Conservation (phyloP, 1,140 invertebrate species). For the Thaumetopoea pityocampa region DNA sequence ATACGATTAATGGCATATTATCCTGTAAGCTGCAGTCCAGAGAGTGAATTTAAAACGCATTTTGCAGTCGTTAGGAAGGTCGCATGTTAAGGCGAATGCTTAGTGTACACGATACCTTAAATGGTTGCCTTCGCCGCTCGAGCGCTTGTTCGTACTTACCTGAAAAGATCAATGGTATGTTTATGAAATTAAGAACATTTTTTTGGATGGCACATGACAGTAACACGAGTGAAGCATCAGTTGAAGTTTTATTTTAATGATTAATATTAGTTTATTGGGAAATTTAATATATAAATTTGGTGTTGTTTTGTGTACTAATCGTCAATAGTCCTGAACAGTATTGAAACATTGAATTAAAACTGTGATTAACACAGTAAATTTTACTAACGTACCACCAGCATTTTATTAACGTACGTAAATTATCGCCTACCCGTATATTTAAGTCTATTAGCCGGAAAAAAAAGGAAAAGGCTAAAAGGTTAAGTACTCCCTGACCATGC, state of each 20-base stretch:
- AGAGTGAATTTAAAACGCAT: slow-evolving; percentile 54
- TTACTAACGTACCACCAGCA: no score
- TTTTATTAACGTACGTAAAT: no score
- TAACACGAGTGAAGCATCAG: background rate
- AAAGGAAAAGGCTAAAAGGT: no score
- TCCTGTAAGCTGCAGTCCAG: slow-evolving; percentile 24
- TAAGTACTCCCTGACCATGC: no score
- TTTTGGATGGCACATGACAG: background rate
- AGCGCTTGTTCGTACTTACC: slow-evolving; percentile 20
- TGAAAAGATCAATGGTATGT: slow-evolving; percentile 20
- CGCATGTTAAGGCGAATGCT: slow-evolving; percentile 9
- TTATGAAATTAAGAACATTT: slow-evolving; percentile 1
- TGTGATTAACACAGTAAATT: no score
- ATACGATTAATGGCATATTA: slow-evolving; percentile 42
- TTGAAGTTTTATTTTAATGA: slow-evolving; percentile 1
- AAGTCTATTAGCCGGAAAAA: no score
- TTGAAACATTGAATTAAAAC: no score
- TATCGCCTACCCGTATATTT: no score
- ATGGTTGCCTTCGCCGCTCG: slow-evolving; percentile 11
- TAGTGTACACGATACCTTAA: slow-evolving; percentile 24
- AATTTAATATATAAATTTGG: no score
- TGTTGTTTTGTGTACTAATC: no score
- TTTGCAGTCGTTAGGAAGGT: slow-evolving; percentile 50
- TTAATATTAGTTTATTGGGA: no score
- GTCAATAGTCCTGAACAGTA: no score